phyloP scores from a whole-genome alignment of 2,888 invertebrate species.

The Drosophila mercatorum region DNA sequence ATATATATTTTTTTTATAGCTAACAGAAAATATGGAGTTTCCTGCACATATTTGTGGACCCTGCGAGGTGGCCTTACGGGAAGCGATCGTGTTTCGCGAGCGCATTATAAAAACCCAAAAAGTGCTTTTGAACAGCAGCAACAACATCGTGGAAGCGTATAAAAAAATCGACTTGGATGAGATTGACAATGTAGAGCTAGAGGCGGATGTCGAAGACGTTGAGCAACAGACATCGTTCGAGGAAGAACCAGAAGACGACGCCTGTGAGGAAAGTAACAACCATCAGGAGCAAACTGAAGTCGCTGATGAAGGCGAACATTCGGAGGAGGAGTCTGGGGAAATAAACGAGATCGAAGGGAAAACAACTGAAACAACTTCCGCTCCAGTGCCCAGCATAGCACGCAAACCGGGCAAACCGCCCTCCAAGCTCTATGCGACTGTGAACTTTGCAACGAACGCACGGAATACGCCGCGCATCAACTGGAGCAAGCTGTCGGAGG shows the following conservation, averaged over 20 bases:
- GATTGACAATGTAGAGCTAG: neutral
- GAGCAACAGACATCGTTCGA: neutral
- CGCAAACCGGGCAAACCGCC: neutral
- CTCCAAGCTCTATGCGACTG: slow-evolving; percentile 33
- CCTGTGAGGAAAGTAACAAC: neutral
- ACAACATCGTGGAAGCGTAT: slow-evolving; percentile 19
- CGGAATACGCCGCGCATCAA: slow-evolving; percentile 54
- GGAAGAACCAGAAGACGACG: slow-evolving; percentile 14
- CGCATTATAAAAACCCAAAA: slow-evolving; percentile 65
- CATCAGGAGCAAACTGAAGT: neutral
- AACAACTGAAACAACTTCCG: neutral
- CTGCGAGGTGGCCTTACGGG: slow-evolving; percentile 51
- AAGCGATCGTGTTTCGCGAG: slow-evolving; percentile 63
- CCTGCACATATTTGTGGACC: slow-evolving; percentile 64
- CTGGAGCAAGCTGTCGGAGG: slow-evolving; percentile 64
- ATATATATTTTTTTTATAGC: slow-evolving; percentile 22
- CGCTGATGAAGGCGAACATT: neutral
- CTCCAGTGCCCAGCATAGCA: neutral
- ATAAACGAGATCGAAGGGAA: slow-evolving; percentile 4
- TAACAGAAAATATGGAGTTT: slow-evolving; percentile 35
- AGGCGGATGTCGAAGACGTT: neutral
- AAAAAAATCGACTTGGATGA: slow-evolving; percentile 47
- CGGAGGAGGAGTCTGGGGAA: neutral
- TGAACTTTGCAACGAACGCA: slow-evolving; percentile 51
- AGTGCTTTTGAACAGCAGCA: slow-evolving; percentile 33